phyloP scores from a whole-genome alignment of 64 coral and sea anemone genomes.

The Montipora cactus region DNA sequence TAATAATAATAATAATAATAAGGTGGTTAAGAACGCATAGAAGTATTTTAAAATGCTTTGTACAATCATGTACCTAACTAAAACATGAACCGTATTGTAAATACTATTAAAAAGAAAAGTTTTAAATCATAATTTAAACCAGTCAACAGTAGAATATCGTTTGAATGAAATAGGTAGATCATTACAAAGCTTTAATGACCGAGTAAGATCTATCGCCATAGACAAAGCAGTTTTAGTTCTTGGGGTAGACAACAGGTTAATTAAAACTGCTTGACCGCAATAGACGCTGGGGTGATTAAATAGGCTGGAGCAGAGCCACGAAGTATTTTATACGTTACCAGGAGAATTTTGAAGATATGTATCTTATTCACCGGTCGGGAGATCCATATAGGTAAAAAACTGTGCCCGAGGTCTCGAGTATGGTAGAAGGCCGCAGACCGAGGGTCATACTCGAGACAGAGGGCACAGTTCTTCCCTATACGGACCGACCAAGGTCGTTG shows the following conservation, averaged over 20 bases:
- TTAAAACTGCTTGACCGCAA: too few relatives aligned
- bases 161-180: neutral
- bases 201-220: neutral
- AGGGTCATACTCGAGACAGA: too few relatives aligned
- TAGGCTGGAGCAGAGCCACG: conserved; percentile 13
- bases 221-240: too few relatives aligned
- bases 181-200: neutral
- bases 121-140: neutral
- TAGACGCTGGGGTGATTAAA: neutral
- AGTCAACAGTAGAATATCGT: neutral
- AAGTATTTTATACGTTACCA: conserved; percentile 1
- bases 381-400: too few relatives aligned
- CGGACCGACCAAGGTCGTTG: too few relatives aligned
- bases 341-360: neutral
- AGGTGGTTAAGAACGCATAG: neutral
- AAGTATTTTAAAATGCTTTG: neutral
- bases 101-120: neutral
- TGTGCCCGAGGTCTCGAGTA: too few relatives aligned
- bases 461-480: too few relatives aligned
- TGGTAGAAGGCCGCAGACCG: too few relatives aligned
- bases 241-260: neutral
- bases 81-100: neutral
- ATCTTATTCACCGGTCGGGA: too few relatives aligned
- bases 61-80: neutral
- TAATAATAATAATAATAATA: too few relatives aligned